Evolutionary conservation across 1,140 invertebrate genomes (phyloP).

Genomic region (Anagrus nilaparvatae): DNA sequence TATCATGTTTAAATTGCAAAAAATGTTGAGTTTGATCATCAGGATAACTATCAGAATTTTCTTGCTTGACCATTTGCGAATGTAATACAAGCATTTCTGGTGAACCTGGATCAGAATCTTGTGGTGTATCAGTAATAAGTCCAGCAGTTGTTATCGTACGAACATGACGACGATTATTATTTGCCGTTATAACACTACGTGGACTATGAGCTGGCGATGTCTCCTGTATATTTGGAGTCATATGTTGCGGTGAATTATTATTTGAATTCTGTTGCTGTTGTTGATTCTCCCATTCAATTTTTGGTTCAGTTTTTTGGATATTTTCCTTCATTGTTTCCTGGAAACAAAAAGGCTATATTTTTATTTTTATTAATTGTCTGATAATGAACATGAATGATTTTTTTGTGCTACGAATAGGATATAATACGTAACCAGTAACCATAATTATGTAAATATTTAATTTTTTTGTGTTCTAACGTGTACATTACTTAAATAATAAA

Average conservation of each 20-base stretch:
- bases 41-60: too few relatives aligned
- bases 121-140: conserved; percentile 44
- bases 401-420: background rate
- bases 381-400: too few relatives aligned
- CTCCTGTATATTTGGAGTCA: conserved; percentile 19
- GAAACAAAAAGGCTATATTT: conserved; percentile 8
- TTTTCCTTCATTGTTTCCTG: conserved; percentile 39
- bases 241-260: background rate
- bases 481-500: conserved; percentile 4
- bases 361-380: background rate
- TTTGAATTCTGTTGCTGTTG: background rate
- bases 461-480: background rate
- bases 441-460: background rate
- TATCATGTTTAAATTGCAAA: too few relatives aligned
- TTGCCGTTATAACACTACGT: conserved; percentile 46
- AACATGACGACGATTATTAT: conserved; percentile 43
- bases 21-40: too few relatives aligned
- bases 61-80: too few relatives aligned
- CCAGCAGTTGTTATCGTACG: conserved; percentile 52
- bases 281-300: conserved; percentile 38
- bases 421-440: background rate
- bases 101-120: conserved; percentile 32
- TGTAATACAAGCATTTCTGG: too few relatives aligned
- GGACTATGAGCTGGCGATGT: conserved; percentile 19
- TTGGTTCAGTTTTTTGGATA: conserved; percentile 34